phyloP scores from a whole-genome alignment of 2,113 vertebrate species.

The Lycaon pictus region DNA sequence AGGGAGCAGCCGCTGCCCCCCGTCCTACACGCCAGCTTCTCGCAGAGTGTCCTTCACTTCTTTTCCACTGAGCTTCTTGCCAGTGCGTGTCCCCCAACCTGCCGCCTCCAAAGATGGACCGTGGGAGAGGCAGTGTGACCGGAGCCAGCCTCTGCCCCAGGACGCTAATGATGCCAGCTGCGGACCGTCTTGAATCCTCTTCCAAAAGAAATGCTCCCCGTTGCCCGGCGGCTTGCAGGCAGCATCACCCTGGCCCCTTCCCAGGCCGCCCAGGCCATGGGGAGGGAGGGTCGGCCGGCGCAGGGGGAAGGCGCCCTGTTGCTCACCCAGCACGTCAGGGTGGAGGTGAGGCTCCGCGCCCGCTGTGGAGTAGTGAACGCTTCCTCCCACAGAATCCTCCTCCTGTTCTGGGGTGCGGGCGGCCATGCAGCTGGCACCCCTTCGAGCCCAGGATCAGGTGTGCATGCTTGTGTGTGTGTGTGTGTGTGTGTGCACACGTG shows the following conservation, averaged over 20 bases:
- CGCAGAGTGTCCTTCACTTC: not conserved
- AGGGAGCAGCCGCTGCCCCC: too few species aligned
- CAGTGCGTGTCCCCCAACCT: accelerated
- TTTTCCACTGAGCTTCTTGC: not conserved
- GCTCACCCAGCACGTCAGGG: not conserved
- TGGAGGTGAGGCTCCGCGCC: too few species aligned
- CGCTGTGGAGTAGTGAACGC: not conserved
- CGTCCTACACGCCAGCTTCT: accelerated
- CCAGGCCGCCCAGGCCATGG: not conserved
- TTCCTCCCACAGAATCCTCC: not conserved
- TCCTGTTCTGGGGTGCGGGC: not conserved
- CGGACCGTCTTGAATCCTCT: not conserved
- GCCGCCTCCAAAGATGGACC: not conserved
- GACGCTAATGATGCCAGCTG: not conserved
- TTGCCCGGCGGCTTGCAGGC: not conserved
- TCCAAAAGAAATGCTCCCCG: not conserved
- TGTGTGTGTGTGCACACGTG: accelerated
- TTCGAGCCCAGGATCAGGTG: accelerated
- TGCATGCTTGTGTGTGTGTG: accelerated
- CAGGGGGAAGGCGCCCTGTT: not conserved
- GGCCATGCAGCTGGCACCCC: accelerated
- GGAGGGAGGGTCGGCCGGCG: not conserved
- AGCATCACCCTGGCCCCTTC: not conserved
- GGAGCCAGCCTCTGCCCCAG: not conserved
- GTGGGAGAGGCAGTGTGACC: not conserved